Base-by-base conservation (phyloP, 2,113 vertebrate genomes). In the Chloropsis cyanopogon region DNA sequence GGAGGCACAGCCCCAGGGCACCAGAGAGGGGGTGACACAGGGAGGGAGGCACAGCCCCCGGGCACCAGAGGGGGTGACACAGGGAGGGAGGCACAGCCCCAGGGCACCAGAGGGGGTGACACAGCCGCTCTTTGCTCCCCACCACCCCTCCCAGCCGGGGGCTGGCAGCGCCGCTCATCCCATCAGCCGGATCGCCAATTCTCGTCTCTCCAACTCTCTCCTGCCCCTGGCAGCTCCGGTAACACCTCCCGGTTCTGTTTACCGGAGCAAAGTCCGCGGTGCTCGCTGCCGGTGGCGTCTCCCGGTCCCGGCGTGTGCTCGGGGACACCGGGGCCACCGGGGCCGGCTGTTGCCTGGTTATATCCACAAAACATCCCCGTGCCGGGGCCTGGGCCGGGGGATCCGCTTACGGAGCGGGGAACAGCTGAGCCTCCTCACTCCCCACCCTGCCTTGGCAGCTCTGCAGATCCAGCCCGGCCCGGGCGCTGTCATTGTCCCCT, bases 361-460 rank as follows among this genome's bases (percentile, higher is more conserved):
- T 96, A 53, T 70, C 95, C 83, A 83, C 95, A 92, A 97, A 98
- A 97, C 93, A 98, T 71, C 50, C 28, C 77, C 78, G 41, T 1
- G 66, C 92, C 66, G 46, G 71, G 91, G 72, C 63, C 73, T 17
- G 60, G 66, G 24, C 89, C 3, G 35, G 90, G 86, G 92, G 56
- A 92, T 94, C 86, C 66, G 8, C 69, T 96, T 86, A 82, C 92
- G 9, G 90, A 88, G 93, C 54, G 5, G 84, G 66, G 90, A 97
- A 95, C 96, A 68, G 92, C 92, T 72, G 96, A 94, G 79, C 39
- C n/a, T 49, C 64, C 83, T 96, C 96, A 87, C 24, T 95, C 96
- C 92, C 77, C 93, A 94, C 89, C 93, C 97, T 92, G 95, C 93
- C 71, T 97, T 97, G 93, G 96, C 95, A 92, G 86, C n/a, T 86